Base-by-base conservation (phyloP, 1,140 invertebrate species). In the Zaprionus ornatus region DNA sequence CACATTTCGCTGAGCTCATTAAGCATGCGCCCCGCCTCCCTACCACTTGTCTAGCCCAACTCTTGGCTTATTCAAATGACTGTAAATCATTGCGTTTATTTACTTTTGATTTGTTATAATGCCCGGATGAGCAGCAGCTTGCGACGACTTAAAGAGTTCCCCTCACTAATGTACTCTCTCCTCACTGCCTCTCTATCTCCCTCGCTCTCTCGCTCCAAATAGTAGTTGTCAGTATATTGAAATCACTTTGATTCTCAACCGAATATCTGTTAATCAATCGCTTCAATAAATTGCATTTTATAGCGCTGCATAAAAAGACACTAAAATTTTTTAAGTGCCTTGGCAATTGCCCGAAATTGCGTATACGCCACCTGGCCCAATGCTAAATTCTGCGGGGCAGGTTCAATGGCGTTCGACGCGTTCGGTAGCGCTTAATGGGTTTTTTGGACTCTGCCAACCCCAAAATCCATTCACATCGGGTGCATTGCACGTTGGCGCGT, bases 1-100 rank as follows among this genome's bases (percentile, higher is more conserved):
- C 73, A 86, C 83, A 87, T 82, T 87, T 87, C 76, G 68, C 76
- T 71, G 69, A 87, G 83, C 83, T 82, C 83, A 87, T 86, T 86
- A 86, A 77, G 76, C 77, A 71, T 63, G 61, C 23, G 45, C 48
- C 35, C 61, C 27, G 2, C 27, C 19, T 3, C 19, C n/a, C n/a
- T n/a, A n/a, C n/a, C 9, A 35, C 21, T 32, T 50, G 12, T 52
- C 57, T 66, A 21, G 32, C 37, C 40, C 45, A 64, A 61, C 61
- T 73, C 75, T 72, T 79, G 68, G 82, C 81, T 82, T 80, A 87
- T 82, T 74, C 72, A 82, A 86, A 87, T 82, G 65, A 79, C 37
- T 61, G 72, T 57, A 77, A 82, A 59, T 45, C 66, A 77, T 87
- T 67, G 50, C 66, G 80, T 77, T 79, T 86, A 87, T 87, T 87